A percentile compares a stretch with the other conserved stretches of the same genome.
phyloP scores from a whole-genome alignment of 2,888 invertebrate species.

The Apotomis turbidana region DNA sequence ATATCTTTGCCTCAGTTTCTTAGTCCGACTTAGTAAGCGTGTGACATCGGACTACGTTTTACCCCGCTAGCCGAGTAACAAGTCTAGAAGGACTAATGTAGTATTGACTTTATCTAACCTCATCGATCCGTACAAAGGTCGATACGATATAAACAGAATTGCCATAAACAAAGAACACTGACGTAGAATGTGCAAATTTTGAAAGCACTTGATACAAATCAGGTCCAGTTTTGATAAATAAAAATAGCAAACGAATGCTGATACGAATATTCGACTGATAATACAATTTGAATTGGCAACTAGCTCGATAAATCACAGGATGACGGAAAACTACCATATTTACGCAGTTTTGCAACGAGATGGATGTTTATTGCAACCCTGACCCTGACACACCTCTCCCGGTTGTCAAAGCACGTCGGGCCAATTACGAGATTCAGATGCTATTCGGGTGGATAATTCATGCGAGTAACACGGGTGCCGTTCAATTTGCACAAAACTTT shows the following conservation, averaged over 20 bases:
- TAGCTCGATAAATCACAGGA: background rate
- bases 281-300: background rate
- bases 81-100: no score
- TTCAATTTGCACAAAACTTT: no score
- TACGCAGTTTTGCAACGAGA: background rate
- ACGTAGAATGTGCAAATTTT: background rate
- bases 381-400: constrained; percentile 19
- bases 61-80: no score
- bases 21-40: no score
- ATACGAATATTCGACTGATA: background rate
- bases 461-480: no score
- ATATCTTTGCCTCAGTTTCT: no score
- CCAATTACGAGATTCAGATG: background rate
- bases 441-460: background rate
- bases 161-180: background rate
- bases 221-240: background rate
- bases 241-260: background rate
- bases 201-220: background rate
- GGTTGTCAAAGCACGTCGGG: background rate
- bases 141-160: no score
- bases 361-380: constrained; percentile 3
- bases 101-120: no score
- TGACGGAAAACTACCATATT: constrained; percentile 3
- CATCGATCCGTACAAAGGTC: no score
- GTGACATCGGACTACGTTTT: no score